Base-by-base conservation (phyloP, 2,113 vertebrate genomes). In the Acrocephalus arundinaceus region DNA sequence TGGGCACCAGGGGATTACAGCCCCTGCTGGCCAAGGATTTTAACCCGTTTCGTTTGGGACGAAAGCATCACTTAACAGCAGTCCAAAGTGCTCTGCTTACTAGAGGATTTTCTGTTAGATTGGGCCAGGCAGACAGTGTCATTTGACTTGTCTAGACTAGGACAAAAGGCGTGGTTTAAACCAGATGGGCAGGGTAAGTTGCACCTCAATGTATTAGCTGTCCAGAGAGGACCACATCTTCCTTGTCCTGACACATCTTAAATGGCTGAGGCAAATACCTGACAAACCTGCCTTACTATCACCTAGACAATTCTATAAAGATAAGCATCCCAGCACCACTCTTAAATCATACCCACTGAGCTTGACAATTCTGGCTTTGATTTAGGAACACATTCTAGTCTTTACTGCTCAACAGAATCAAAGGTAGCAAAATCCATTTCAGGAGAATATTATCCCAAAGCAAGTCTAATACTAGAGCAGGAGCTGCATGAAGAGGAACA, bases 111-210 rank as follows among this genome's bases (percentile, higher is more conserved):
- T 95, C 68, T 80, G 43, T 43, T 63, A 84, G 67, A 49, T 6
- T 84, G 37, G 61, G 68, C 52, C 61, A 87, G 68, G 41, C 52
- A 93, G 79, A 84, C 48, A 73, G 62, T 54, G 58, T 21, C 88
- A 81, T 82, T 83, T 88, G 79, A 95, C 59, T 80, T 65, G 80
- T 68, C 83, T 87, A 78, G 83, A 89, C 80, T 46, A 87, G 37
- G 88, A 82, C 80, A 90, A 92, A 94, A 89, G 88, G 49, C 30
- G 7, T 68, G 57, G 90, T 93, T 90, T 75, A 79, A 89, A 93
- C 61, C 61, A 89, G 57, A 86, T 22, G 70, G 77, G 81, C 77
- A 91, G 41, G 55, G 45, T 37, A 75, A 91, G 13, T 24, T 87
- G 45, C 7, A 19, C 68, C 33, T 85, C 30, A 95, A 14, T 62